Base-by-base conservation (phyloP, 1,140 invertebrate species). In the Platorchestia sp. region DNA sequence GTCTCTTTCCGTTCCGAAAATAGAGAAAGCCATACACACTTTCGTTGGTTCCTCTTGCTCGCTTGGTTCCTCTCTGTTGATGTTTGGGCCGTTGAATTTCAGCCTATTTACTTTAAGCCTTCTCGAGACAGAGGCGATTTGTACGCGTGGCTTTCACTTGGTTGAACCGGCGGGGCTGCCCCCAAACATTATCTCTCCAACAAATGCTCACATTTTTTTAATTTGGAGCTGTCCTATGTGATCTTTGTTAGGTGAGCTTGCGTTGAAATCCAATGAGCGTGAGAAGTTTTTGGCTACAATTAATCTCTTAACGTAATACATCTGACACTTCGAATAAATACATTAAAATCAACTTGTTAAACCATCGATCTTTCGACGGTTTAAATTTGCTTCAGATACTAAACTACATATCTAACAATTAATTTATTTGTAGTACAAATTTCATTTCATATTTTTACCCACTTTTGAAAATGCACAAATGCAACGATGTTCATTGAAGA, bases 1-100 rank as follows among this genome's bases (percentile, higher is more conserved):
- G 43, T 14, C 10, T 44, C 87, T 44, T 89, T 41, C 41, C 87
- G 43, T 89, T 42, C 87, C 42, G 87, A 44, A 89, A 89, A 89
- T 44, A 41, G 87, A 44, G 87, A 89, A 89, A 89, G 87, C 41
- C 87, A 89, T 89, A 89, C 41, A 41, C 87, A 42, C 87, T 89
- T 43, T 89, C 87, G 5, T 42, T 42, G 22, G 41, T 42, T 41
- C 87, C 10, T 41, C 87, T 7, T 89, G 1, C 87, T 42, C n/a
- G 27, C 87, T 42, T 89, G 22, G 41, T 89, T 89, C 87, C 87
- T 42, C 41, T 5, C 87, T 89, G 87, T 27, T 44, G 41, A 14
- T 89, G 87, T 89, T 89, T 89, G 87, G 87, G 87, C 87, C 87
- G 87, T 89, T 89, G 87, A 89, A 89, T 89, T 89, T 89, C 41